Percentiles rank a stretch among this genome's conserved stretches.
These are phyloP conservation scores for Delia radicum DNA, from an alignment of 1,140 invertebrate species.

Conservation along the genomic window DNA sequence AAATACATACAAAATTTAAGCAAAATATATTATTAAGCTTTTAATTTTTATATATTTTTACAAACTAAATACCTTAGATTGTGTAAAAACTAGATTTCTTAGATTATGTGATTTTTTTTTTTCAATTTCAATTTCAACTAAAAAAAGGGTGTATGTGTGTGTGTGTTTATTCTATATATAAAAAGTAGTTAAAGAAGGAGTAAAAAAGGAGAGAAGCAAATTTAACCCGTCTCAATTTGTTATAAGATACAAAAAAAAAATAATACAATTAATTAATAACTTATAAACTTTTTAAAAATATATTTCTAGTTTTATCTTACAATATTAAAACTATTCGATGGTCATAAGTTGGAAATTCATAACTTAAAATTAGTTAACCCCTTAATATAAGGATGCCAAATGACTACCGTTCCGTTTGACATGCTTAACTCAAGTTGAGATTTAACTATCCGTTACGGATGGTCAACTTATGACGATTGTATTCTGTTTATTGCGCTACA, in stretches of 20 bases:
- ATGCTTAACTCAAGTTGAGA: too few relatives aligned
- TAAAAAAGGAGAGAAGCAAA: conserved; percentile 26
- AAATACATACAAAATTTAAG: conserved; percentile 1
- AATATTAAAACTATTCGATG: too few relatives aligned
- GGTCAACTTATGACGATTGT: too few relatives aligned
- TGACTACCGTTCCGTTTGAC: too few relatives aligned
- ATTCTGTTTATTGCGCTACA: too few relatives aligned
- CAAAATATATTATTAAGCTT: neutral
- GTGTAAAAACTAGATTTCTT: neutral
- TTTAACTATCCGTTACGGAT: too few relatives aligned
- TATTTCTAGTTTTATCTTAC: too few relatives aligned
- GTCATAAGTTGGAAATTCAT: too few relatives aligned
- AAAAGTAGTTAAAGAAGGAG: conserved; percentile 8
- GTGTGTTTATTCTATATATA: neutral
- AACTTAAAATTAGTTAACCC: too few relatives aligned
- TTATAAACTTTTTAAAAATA: too few relatives aligned
- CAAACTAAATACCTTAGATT: neutral
- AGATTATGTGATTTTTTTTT: neutral
- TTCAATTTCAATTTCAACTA: neutral
- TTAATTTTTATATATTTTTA: conserved; percentile 7
- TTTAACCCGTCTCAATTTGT: conserved; percentile 27
- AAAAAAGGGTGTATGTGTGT: neutral
- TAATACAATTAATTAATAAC: too few relatives aligned
- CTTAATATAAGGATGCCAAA: too few relatives aligned
- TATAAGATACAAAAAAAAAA: conserved; percentile 8